Evolutionary conservation across 2,113 vertebrate genomes (phyloP), one percentile per base, ranked within the genome.

Genomic region (Argyrosomus japonicus): DNA sequence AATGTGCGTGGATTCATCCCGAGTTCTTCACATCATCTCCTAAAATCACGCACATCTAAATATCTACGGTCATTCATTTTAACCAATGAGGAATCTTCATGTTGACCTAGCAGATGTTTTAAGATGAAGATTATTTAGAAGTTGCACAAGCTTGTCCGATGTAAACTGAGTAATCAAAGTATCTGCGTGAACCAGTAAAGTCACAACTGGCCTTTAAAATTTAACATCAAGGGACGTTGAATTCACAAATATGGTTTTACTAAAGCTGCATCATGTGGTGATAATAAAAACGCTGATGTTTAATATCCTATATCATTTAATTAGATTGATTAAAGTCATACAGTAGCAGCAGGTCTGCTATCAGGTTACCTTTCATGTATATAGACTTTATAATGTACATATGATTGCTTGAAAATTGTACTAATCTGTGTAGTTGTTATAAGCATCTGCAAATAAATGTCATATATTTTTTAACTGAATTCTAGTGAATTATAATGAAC

Each of bases 151-250:
- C n/a, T 79, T 32, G 43, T 68, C 27, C 25, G 2, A 29, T 56
- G 11, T 14, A 64, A 80, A 68, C 29, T 65, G 65, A 54, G 64
- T 58, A 15, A 5, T 69, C 18, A 77, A 72, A 75, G 50, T 67
- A 53, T 70, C 27, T 43, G 45, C 40, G 48, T 65, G 36, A 58
- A 73, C 17, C 60, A 57, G 43, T 5, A 18, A 50, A 23, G 60
- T 60, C 15, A 65, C 6, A 23, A 29, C n/a, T 43, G 36, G 23
- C 1, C 6, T 68, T 43, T 62, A 13, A 40, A 3, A 5, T 54
- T 27, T 17, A 6, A 73, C 47, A 74, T 6, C 6, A 36, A 6
- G 7, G 3, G n/a, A 7, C 36, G 0, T 19, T 12, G 17, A 54
- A n/a, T 45, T 18, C 32, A 25, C 19, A 51, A 6, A 12, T 6